These are phyloP conservation scores for Drosophila athabasca DNA, from an alignment of 1,140 invertebrate genomes.

Conservation along the genomic window DNA sequence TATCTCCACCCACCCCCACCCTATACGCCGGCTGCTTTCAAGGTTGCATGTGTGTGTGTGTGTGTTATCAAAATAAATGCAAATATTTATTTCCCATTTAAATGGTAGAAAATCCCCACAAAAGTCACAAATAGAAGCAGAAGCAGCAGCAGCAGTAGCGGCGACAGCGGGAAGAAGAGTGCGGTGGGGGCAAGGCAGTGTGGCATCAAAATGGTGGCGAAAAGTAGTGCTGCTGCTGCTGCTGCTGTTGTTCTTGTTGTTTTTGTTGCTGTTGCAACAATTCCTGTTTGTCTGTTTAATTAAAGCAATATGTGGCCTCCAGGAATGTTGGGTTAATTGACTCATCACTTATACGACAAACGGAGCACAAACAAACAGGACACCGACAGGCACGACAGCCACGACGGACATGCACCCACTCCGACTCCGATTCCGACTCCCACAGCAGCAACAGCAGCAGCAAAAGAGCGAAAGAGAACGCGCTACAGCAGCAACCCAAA, in stretches of 20 bases:
- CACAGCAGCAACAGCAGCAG: too few species aligned
- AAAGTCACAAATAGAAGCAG: slow-evolving; percentile 48
- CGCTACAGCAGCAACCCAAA: too few species aligned
- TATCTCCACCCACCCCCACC: slow-evolving; percentile 13
- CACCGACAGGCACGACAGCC: too few species aligned
- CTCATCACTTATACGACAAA: slow-evolving; percentile 82
- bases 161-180: not conserved
- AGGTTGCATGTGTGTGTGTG: slow-evolving; percentile 53
- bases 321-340: slow-evolving; percentile 82
- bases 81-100: slow-evolving; percentile 75
- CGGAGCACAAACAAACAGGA: slow-evolving; percentile 74
- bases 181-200: not conserved
- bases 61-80: slow-evolving; percentile 49
- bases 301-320: slow-evolving; percentile 80
- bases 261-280: slow-evolving; percentile 51
- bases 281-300: slow-evolving; percentile 80
- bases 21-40: slow-evolving; percentile 50
- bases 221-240: slow-evolving; percentile 62
- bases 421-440: too few species aligned
- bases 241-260: slow-evolving; percentile 35
- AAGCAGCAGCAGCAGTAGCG: not conserved
- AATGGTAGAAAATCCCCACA: slow-evolving; percentile 43
- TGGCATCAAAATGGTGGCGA: slow-evolving; percentile 40
- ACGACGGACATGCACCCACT: too few species aligned
- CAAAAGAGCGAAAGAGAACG: too few species aligned